These are phyloP conservation scores for Mycalesis mineus DNA, from an alignment of 2,888 invertebrate genomes.

Conservation along the genomic window DNA sequence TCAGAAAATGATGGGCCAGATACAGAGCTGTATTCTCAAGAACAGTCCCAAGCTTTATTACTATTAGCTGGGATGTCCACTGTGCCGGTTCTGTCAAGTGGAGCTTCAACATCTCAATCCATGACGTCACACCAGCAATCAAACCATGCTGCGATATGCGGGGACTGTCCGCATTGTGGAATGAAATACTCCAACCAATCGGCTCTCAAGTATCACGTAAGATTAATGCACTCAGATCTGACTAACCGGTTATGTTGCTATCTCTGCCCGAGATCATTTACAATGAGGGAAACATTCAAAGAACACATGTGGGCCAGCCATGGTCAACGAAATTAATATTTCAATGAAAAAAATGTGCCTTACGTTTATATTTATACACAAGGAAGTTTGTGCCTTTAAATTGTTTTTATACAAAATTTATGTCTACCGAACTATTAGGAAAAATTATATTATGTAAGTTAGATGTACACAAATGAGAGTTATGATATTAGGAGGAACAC, in stretches of 20 bases:
- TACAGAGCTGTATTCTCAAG: constrained; percentile 56
- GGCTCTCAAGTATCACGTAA: constrained; percentile 82
- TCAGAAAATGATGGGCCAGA: constrained; percentile 68
- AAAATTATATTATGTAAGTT: constrained; percentile 14
- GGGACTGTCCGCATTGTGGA: constrained; percentile 83
- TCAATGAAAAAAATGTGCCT: constrained; percentile 49
- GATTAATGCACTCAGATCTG: constrained; percentile 83
- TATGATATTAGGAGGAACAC: constrained; percentile 15
- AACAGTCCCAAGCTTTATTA: constrained; percentile 62
- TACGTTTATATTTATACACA: constrained; percentile 33
- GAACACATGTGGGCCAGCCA: constrained; percentile 84
- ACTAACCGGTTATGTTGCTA: constrained; percentile 83
- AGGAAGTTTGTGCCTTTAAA: constrained; percentile 24
- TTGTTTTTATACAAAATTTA: constrained; percentile 24
- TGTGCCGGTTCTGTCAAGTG: constrained; percentile 48
- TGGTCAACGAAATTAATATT: constrained; percentile 77
- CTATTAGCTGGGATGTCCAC: constrained; percentile 64
- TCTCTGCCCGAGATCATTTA: constrained; percentile 83
- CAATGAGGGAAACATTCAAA: constrained; percentile 82
- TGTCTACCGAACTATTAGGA: constrained; percentile 18
- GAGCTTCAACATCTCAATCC: constrained; percentile 66
- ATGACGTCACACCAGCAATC: constrained; percentile 58
- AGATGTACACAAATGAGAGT: constrained; percentile 7
- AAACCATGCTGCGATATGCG: constrained; percentile 77
- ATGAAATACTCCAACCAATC: constrained; percentile 84